These are phyloP conservation scores for Xiphydria camelus DNA, from an alignment of 2,888 invertebrate species.

Conservation along the genomic window DNA sequence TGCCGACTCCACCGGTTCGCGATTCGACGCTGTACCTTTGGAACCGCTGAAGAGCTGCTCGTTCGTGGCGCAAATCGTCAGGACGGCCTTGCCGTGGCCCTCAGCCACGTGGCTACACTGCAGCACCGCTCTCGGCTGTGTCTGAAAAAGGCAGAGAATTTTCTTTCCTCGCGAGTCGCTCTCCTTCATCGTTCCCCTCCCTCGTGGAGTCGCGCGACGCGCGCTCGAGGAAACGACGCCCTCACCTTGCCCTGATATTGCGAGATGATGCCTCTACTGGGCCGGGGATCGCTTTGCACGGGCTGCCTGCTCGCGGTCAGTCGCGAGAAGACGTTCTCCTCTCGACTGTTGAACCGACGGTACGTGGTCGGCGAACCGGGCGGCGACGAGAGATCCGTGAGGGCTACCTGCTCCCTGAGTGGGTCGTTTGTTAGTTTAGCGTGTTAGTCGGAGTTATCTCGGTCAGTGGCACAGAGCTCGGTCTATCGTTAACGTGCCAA, in stretches of 20 bases:
- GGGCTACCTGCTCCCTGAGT: constrained; percentile 60
- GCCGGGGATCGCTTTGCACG: constrained; percentile 59
- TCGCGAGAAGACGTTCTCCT: constrained; percentile 78
- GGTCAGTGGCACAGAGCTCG: too few species aligned
- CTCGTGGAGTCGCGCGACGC: too few species aligned
- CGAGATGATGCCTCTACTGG: constrained; percentile 62
- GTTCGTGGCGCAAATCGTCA: constrained; percentile 77
- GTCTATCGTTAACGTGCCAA: too few species aligned
- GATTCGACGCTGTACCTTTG: constrained; percentile 72
- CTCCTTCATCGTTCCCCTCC: not conserved
- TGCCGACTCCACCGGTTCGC: too few species aligned
- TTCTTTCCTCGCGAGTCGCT: constrained; percentile 3
- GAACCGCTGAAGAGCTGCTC: constrained; percentile 81
- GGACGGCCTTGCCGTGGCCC: constrained; percentile 83
- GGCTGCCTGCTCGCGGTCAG: constrained; percentile 65
- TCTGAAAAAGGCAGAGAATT: constrained; percentile 42
- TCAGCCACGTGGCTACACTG: constrained; percentile 81
- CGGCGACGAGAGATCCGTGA: constrained; percentile 65
- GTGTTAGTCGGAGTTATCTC: constrained; percentile 51
- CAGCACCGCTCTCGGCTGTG: constrained; percentile 63
- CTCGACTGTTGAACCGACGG: constrained; percentile 59
- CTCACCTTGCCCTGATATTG: constrained; percentile 65
- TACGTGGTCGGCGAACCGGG: constrained; percentile 66
- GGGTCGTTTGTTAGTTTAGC: constrained; percentile 51
- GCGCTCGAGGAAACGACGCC: too few species aligned